Evolutionary conservation across 2,113 vertebrate genomes (phyloP).

Genomic region (Daubentonia madagascariensis): DNA sequence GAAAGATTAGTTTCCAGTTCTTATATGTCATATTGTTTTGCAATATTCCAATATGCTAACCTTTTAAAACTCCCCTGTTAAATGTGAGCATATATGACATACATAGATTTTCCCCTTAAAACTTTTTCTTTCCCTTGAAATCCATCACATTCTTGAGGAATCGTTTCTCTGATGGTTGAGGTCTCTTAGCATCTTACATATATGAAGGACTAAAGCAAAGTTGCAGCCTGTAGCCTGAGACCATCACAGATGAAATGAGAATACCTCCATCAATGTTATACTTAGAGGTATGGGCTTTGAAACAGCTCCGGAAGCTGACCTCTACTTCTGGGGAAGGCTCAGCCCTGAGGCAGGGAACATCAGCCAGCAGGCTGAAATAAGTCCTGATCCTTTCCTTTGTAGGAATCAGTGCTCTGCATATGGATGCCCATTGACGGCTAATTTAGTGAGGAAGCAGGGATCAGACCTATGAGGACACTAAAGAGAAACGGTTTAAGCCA

Average conservation of each 20-base stretch:
- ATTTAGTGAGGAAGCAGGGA: neutral
- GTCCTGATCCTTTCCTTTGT: neutral
- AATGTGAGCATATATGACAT: neutral
- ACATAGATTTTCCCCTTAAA: neutral
- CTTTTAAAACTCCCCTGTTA: neutral
- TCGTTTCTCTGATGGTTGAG: neutral
- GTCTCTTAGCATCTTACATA: neutral
- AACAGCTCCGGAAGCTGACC: neutral
- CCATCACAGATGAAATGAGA: neutral
- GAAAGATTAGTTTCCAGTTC: neutral
- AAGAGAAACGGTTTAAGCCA: neutral
- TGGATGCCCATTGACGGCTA: fast-evolving
- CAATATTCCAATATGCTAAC: neutral
- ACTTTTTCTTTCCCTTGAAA: neutral
- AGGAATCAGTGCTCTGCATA: neutral
- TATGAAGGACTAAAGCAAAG: neutral
- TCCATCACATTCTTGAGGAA: neutral
- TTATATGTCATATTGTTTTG: neutral
- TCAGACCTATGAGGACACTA: neutral
- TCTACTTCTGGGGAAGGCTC: neutral
- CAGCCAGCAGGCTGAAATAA: neutral
- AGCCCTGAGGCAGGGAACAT: neutral
- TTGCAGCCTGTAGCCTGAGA: neutral
- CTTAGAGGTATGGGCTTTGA: neutral
- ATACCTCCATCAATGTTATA: neutral